These are phyloP conservation scores for Colaptes auratus DNA, from an alignment of 2,113 vertebrate genomes.

Conservation along the genomic window DNA sequence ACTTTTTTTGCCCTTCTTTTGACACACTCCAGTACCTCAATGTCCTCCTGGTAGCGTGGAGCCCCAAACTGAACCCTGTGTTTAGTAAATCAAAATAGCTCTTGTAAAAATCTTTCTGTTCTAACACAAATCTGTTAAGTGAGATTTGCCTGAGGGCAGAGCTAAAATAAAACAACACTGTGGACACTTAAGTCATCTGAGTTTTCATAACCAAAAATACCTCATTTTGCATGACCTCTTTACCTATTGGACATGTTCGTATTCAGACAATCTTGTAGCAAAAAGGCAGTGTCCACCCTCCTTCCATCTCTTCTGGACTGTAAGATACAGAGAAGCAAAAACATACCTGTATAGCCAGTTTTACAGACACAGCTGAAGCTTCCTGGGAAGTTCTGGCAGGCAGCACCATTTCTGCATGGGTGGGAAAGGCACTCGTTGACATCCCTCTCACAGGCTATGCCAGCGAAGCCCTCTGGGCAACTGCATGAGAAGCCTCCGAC, in stretches of 20 bases:
- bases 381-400: conserved; percentile 96
- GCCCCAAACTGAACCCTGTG: no score
- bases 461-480: conserved; percentile 91
- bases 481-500: conserved; percentile 95
- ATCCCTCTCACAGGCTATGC: conserved; percentile 95
- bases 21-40: no score
- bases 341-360: conserved; percentile 92
- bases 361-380: conserved; percentile 95
- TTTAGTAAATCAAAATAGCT: not conserved
- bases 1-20: no score
- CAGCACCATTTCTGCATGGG: conserved; percentile 90
- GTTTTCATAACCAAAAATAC: not conserved
- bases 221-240: not conserved
- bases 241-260: not conserved
- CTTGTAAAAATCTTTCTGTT: not conserved
- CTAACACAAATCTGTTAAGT: not conserved
- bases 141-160: not conserved
- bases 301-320: not conserved
- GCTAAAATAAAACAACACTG: not conserved
- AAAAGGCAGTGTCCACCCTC: not conserved
- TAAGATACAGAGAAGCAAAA: not conserved
- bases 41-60: no score
- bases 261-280: not conserved
- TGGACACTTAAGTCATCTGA: not conserved
- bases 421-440: conserved; percentile 93